Evolutionary conservation across 64 coral and sea anemone species (phyloP), one percentile per base, ranked within the genome.

Genomic region (Pocillopora verrucosa): DNA sequence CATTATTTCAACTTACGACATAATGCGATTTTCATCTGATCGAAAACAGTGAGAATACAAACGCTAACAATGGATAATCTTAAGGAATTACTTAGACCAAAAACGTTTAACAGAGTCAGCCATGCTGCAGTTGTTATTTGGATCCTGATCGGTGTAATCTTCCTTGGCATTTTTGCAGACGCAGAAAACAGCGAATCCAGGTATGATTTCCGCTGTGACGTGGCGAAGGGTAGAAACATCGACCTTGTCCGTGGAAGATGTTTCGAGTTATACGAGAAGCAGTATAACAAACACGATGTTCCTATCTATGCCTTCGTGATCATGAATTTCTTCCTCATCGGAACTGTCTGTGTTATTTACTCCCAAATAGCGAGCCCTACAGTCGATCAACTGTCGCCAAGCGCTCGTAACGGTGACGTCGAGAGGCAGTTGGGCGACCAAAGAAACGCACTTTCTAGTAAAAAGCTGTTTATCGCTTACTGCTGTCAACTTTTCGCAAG

Each of bases 241-340:
- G 77, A 80, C 77, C 56, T 60, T 34, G 17, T 80, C 20, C 77
- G 77, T 30, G 77, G 77, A 80, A 2, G 60, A 58, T 80, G 77
- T 25, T 80, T 60, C 10, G 58, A 60, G 2, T 17, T 26, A 12
- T 80, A 80, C 77, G 22, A 61, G 77, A 80, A 60, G 24, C 16
- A 69, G 24, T 69, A 69, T 19, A 69, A n/a, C 22, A 69, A 69
- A 69, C 22, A 9, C 19, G 65, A 58, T 58, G 10, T 80, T 80
- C 77, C 77, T 80, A 7, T 61, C 14, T 80, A 64, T 30, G 79
- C 1, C 30, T 81, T 81, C 16, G 56, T 81, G 19, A 30, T 63
- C 17, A 9, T 81, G 3, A 63, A 62, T 11, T 62, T 81, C 26
- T 63, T 16, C 1, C 1, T 16, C 1, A 61, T 36, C 62, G 12